phyloP scores from a whole-genome alignment of 2,113 vertebrate genomes.

The Plectropomus leopardus region DNA sequence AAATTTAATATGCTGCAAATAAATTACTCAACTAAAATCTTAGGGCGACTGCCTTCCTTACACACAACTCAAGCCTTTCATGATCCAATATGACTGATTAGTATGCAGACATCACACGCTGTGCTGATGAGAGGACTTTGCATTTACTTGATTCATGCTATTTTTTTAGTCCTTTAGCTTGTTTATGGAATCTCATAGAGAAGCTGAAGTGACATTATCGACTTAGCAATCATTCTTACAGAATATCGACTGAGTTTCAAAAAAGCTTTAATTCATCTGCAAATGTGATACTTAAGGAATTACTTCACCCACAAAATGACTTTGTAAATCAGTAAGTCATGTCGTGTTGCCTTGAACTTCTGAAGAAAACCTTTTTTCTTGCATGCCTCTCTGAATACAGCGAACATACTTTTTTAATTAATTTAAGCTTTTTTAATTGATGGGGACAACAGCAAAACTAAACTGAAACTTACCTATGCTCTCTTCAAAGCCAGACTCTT shows the following conservation, averaged over 20 bases:
- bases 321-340: too few species aligned
- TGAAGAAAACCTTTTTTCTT: too few species aligned
- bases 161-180: not conserved
- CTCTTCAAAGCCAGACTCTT: too few species aligned
- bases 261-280: not conserved
- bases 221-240: not conserved
- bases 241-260: not conserved
- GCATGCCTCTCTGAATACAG: too few species aligned
- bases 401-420: too few species aligned
- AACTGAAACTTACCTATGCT: too few species aligned
- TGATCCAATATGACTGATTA: not conserved
- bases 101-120: not conserved
- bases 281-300: too few species aligned
- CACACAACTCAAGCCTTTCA: not conserved
- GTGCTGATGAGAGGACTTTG: not conserved
- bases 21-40: not conserved
- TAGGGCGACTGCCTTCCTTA: not conserved
- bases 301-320: too few species aligned
- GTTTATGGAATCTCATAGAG: not conserved
- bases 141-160: too few species aligned
- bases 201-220: not conserved
- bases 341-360: too few species aligned
- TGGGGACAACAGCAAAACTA: too few species aligned
- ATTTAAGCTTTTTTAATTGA: too few species aligned
- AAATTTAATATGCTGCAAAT: not conserved